Evolutionary conservation across 1,140 invertebrate species (phyloP), one percentile per base, ranked within the genome.

Genomic region (Myzus persicae): DNA sequence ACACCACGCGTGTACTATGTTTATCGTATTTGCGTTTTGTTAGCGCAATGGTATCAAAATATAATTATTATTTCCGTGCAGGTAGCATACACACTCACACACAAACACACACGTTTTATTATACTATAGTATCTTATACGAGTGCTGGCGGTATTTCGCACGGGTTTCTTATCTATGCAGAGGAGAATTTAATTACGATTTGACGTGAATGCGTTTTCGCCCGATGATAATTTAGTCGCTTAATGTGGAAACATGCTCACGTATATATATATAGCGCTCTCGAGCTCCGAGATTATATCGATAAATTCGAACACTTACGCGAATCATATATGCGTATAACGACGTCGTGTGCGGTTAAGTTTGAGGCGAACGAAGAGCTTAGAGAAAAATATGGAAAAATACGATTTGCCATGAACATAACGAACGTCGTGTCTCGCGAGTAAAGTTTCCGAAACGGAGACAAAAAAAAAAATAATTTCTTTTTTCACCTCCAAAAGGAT

Each of bases 161-260:
- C 9, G 31, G 9, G 31, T 31, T 67, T 67, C 59, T 67, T 67
- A 67, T 67, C 59, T 67, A 67, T 14, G 54, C 31, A 14, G 26
- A 8, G 31, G 59, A 81, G 76, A 31, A 81, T 40, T 84, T 84
- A 84, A 84, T 84, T 84, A 84, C 81, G 38, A 84, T 84, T 84
- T 40, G 36, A 84, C 81, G 38, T 42, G 38, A 26, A 84, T 24
- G 81, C 1, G 9, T 84, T 81, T 84, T 84, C 38, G 9, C 22
- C 36, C 22, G 24, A 84, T 40, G 26, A 67, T 67, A 67, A 67
- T 67, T 67, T 22, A 67, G 59, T 31, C 31, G 31, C 11, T 67
- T 67, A 67, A 67, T 67, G 31, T 67, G 31, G 31, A 67, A 67
- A 67, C 11, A 31, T 3, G 31, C 31, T 67, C 59, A 31, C n/a